Conservation (phyloP, 2,888 invertebrate species). For the Cataglyphis livida region DNA sequence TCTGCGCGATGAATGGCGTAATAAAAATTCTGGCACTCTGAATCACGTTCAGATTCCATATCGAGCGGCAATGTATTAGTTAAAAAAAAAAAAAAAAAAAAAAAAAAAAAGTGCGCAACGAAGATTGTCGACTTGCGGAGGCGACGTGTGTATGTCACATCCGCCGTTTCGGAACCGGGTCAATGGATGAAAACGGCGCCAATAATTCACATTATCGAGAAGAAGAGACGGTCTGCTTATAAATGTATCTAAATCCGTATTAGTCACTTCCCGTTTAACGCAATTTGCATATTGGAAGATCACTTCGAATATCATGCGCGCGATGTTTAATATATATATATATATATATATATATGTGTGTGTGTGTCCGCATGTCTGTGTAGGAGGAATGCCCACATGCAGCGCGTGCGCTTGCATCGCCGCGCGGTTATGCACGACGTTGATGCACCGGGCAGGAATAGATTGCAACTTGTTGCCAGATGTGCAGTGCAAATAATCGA, state of each 20-base stretch:
- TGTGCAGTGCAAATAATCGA: constrained; percentile 66
- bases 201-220: constrained; percentile 59
- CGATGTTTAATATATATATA: neutral
- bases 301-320: constrained; percentile 59
- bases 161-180: constrained; percentile 57
- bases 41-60: constrained; percentile 42
- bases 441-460: constrained; percentile 71
- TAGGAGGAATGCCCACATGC: constrained; percentile 18
- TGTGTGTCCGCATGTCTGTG: constrained; percentile 7
- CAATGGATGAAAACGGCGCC: constrained; percentile 60
- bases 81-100: neutral
- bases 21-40: constrained; percentile 4
- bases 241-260: constrained; percentile 66
- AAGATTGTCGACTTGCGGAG: constrained; percentile 42
- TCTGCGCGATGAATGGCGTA: constrained; percentile 22
- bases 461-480: constrained; percentile 75
- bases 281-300: constrained; percentile 67
- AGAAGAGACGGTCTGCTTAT: constrained; percentile 55
- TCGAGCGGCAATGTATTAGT: neutral
- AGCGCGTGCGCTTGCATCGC: constrained; percentile 44
- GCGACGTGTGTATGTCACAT: constrained; percentile 37
- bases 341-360: neutral
- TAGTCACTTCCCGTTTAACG: constrained; percentile 44
- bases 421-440: constrained; percentile 48
- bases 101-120: neutral